Percentiles rank a stretch among this genome's conserved stretches.
phyloP scores from a whole-genome alignment of 2,888 invertebrate genomes.

The Epirrhoe alternata region DNA sequence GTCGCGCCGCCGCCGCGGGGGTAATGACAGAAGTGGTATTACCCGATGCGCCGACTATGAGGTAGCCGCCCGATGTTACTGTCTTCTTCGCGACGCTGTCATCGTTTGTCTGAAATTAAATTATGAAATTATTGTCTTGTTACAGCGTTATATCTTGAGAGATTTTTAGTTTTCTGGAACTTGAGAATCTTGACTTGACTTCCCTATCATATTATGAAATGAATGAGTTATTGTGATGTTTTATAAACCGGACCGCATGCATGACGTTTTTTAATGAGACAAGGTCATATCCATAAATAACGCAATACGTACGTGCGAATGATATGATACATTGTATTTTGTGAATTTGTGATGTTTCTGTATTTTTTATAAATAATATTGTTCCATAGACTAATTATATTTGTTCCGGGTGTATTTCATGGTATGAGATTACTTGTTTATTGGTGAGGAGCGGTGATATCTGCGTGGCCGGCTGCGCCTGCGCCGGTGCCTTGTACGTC shows the following conservation, averaged over 20 bases:
- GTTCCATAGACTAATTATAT: neutral
- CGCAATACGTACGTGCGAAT: too few relatives aligned
- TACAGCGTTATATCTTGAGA: too few relatives aligned
- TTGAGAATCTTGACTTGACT: too few relatives aligned
- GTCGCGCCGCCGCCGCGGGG: constrained; percentile 49
- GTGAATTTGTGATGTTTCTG: too few relatives aligned
- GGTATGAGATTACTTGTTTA: constrained; percentile 61
- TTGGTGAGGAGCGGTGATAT: constrained; percentile 63
- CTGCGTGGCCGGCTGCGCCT: constrained; percentile 43
- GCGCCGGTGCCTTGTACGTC: constrained; percentile 57
- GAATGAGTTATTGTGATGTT: too few relatives aligned
- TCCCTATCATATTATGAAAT: too few relatives aligned
- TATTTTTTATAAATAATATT: too few relatives aligned
- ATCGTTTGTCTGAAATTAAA: constrained; percentile 57
- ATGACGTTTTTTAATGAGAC: too few relatives aligned
- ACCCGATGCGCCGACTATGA: constrained; percentile 67
- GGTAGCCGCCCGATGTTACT: constrained; percentile 75
- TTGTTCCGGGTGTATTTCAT: constrained; percentile 20
- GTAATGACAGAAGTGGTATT: constrained; percentile 53
- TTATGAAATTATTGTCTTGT: neutral
- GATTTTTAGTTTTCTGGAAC: too few relatives aligned
- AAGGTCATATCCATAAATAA: too few relatives aligned
- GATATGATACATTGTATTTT: too few relatives aligned
- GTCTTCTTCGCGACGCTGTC: constrained; percentile 70
- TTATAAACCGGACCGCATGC: too few relatives aligned